Conservation (phyloP, 1,140 invertebrate species). For the Capitella teleta region DNA sequence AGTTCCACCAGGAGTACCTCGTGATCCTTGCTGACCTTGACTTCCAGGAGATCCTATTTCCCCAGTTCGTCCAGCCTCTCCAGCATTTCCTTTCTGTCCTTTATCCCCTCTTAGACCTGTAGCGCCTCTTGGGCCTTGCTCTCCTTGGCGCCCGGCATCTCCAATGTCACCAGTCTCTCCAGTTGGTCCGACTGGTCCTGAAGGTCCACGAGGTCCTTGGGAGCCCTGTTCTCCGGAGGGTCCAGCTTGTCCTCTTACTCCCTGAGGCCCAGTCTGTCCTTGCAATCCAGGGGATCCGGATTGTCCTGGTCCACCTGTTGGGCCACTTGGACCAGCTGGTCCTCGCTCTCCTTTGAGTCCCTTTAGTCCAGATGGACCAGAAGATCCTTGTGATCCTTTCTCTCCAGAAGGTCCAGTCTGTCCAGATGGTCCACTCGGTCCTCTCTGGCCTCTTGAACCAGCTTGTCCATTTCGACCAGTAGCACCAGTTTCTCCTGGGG, state of each 20-base stretch:
- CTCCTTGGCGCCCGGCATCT: neutral
- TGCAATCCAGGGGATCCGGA: too few species aligned
- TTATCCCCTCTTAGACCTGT: neutral
- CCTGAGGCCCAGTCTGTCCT: too few species aligned
- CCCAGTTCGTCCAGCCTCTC: constrained; percentile 3
- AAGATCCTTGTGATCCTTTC: too few species aligned
- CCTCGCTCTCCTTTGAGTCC: too few species aligned
- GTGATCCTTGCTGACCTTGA: neutral
- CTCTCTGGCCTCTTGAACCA: constrained; percentile 5
- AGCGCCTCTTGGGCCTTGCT: neutral
- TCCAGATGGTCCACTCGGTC: neutral
- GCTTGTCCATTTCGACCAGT: neutral
- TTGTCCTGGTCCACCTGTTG: neutral
- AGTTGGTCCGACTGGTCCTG: constrained; percentile 11
- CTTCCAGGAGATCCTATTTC: neutral
- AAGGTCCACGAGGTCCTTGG: too few species aligned
- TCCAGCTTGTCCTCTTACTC: too few species aligned
- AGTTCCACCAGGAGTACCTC: neutral
- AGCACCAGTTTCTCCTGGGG: neutral
- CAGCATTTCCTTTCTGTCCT: neutral
- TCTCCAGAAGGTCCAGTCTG: too few species aligned
- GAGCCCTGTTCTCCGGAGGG: too few species aligned
- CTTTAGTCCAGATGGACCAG: neutral
- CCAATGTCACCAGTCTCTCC: constrained; percentile 2
- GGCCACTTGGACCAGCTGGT: too few species aligned